Evolutionary conservation across 2,797 vertebrate genomes (phyloP).

Genomic region (Parambassis ranga): DNA sequence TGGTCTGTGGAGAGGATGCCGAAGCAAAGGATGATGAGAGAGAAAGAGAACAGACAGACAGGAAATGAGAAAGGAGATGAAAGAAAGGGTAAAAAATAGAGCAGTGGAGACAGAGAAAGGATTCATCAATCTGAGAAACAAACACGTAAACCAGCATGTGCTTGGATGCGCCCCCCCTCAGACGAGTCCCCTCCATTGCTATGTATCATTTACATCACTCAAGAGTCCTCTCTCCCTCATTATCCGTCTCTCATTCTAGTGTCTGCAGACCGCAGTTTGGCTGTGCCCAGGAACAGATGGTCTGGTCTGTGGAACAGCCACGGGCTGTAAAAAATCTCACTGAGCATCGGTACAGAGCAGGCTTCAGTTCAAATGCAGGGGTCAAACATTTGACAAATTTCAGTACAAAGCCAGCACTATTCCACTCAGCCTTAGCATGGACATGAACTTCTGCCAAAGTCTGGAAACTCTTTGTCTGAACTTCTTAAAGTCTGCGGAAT

Average conservation of each 20-base stretch:
- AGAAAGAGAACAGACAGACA: conserved; percentile 27
- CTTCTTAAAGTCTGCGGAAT: conserved; percentile 71
- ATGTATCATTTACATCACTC: conserved; percentile 66
- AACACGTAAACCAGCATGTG: conserved; percentile 43
- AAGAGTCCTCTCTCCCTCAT: conserved; percentile 58
- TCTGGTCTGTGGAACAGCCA: conserved; percentile 58
- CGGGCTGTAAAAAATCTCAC: conserved; percentile 64
- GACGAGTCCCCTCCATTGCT: conserved; percentile 45
- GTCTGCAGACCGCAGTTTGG: conserved; percentile 63
- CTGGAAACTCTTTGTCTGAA: conserved; percentile 78
- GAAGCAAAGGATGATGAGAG: background rate
- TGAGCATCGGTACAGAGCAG: conserved; percentile 57
- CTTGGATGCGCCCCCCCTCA: conserved; percentile 22
- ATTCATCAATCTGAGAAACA: conserved; percentile 38
- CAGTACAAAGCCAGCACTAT: conserved; percentile 79
- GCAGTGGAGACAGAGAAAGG: background rate
- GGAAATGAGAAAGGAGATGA: conserved; percentile 36
- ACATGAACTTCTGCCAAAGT: conserved; percentile 73
- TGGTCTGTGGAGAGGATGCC: conserved; percentile 83
- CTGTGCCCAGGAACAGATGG: conserved; percentile 69
- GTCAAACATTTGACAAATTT: conserved; percentile 77
- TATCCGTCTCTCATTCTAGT: conserved; percentile 60
- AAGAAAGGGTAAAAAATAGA: background rate
- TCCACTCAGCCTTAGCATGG: conserved; percentile 70
- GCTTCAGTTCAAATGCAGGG: conserved; percentile 70